phyloP scores from a whole-genome alignment of 2,113 vertebrate species.

The Neogobius melanostomus region DNA sequence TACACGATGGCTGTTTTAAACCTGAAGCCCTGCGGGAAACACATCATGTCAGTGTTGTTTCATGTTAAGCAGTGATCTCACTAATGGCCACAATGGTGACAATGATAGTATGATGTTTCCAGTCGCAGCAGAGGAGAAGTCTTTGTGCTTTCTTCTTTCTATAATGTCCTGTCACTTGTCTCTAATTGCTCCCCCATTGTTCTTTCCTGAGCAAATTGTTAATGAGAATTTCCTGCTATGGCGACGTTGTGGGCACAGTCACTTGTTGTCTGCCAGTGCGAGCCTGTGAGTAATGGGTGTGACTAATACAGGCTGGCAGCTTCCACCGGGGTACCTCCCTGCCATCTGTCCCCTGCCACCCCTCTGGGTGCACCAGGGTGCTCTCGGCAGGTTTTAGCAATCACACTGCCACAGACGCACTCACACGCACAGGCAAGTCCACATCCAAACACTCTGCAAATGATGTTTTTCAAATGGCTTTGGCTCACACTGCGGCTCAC shows the following conservation, averaged over 20 bases:
- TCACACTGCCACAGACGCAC: slow-evolving; percentile 49
- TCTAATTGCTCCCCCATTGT: slow-evolving; percentile 65
- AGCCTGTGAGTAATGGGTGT: slow-evolving; percentile 78
- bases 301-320: slow-evolving; percentile 79
- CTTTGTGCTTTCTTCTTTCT: slow-evolving; percentile 32
- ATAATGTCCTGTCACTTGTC: slow-evolving; percentile 41
- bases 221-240: slow-evolving; percentile 72
- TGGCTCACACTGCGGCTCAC: slow-evolving; percentile 1
- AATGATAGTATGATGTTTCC: slow-evolving; percentile 16
- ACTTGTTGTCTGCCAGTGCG: slow-evolving; percentile 71
- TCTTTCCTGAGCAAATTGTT: slow-evolving; percentile 70
- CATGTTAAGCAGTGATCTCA: slow-evolving; percentile 8
- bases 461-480: slow-evolving; percentile 33
- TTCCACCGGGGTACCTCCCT: slow-evolving; percentile 67
- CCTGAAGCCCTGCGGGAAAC: neutral
- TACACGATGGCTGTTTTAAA: slow-evolving; percentile 23
- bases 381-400: slow-evolving; percentile 74
- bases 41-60: slow-evolving; percentile 5
- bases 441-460: slow-evolving; percentile 30
- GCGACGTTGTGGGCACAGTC: slow-evolving; percentile 65
- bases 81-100: slow-evolving; percentile 9
- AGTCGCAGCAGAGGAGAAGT: slow-evolving; percentile 35
- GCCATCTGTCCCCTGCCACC: slow-evolving; percentile 78
- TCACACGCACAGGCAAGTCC: slow-evolving; percentile 18
- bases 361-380: slow-evolving; percentile 71